phyloP scores from a whole-genome alignment of 30 jellyfish, hydroid and myxozoan species.

The Turritopsis dohrnii region DNA sequence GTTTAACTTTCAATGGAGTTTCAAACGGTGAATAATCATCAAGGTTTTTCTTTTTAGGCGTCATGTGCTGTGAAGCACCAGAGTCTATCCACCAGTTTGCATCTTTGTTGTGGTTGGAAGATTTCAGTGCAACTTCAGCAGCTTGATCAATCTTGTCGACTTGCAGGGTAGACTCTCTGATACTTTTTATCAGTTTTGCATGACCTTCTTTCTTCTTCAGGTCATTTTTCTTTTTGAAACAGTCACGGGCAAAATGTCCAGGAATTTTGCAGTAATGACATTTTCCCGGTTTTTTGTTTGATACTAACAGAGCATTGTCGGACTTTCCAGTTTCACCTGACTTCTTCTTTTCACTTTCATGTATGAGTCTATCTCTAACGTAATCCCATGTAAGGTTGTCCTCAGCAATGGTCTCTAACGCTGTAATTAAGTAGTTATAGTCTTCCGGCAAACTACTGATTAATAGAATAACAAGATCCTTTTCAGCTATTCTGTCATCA shows the following conservation, averaged over 20 bases:
- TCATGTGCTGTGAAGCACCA: slow-evolving; percentile 1
- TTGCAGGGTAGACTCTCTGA: too few species aligned
- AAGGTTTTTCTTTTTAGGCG: too few species aligned
- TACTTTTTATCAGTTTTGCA: not conserved
- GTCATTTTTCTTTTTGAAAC: slow-evolving; percentile 32
- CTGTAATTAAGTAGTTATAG: slow-evolving; percentile 32
- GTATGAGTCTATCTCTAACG: too few species aligned
- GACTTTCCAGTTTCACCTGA: not conserved
- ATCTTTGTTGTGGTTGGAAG: too few species aligned
- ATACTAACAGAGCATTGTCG: not conserved
- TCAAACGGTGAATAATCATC: too few species aligned
- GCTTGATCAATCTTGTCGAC: too few species aligned
- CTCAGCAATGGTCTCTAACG: slow-evolving; percentile 47
- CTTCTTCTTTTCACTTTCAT: slow-evolving; percentile 22
- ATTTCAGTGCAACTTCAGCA: too few species aligned
- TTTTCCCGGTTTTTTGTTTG: not conserved
- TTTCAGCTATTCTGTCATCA: slow-evolving; percentile 36
- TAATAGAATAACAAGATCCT: slow-evolving; percentile 20
- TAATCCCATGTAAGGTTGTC: too few species aligned
- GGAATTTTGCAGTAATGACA: slow-evolving; percentile 46
- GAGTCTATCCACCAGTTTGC: not conserved
- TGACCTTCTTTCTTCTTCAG: too few species aligned
- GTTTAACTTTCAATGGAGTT: too few species aligned
- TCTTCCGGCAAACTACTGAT: slow-evolving; percentile 46
- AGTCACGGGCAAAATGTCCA: slow-evolving; percentile 45